Conservation (phyloP, 2,113 vertebrate genomes). For the Macrotus californicus region DNA sequence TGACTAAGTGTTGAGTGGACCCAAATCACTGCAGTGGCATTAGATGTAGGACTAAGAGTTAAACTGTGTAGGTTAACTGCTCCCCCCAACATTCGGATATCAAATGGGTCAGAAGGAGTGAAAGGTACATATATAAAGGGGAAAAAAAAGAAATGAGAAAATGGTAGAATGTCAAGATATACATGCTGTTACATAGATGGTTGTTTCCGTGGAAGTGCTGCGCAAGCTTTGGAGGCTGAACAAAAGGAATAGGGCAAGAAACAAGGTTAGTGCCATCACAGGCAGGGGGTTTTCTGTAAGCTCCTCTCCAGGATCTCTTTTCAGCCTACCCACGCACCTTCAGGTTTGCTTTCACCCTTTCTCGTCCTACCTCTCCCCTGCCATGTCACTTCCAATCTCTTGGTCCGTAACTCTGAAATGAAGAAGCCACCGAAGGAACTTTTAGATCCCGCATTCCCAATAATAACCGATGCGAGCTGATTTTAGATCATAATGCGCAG, state of each 20-base stretch:
- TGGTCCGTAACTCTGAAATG: constrained; percentile 5
- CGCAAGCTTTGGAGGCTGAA: not conserved
- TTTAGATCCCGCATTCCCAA: not conserved
- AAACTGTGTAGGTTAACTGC: not conserved
- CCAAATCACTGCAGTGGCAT: constrained; percentile 39
- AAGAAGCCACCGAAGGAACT: constrained; percentile 36
- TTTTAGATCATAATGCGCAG: not conserved
- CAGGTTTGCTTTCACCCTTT: not conserved
- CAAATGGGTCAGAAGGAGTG: not conserved
- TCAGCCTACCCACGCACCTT: not conserved
- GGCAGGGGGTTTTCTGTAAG: not conserved
- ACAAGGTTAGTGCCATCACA: not conserved
- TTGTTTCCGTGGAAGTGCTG: not conserved
- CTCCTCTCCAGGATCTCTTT: not conserved
- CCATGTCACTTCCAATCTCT: not conserved
- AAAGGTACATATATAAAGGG: not conserved
- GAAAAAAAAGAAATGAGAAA: not conserved
- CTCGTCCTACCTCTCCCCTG: not conserved
- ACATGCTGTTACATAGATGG: not conserved
- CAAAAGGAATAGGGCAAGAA: constrained; percentile 6
- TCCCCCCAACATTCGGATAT: not conserved
- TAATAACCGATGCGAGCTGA: not conserved
- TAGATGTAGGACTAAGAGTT: constrained; percentile 12
- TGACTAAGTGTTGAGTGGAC: constrained; percentile 21
- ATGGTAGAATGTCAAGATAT: not conserved